Percentiles rank a stretch among this genome's conserved stretches.
phyloP scores from a whole-genome alignment of 2,797 vertebrate genomes.

The Acomys russatus region DNA sequence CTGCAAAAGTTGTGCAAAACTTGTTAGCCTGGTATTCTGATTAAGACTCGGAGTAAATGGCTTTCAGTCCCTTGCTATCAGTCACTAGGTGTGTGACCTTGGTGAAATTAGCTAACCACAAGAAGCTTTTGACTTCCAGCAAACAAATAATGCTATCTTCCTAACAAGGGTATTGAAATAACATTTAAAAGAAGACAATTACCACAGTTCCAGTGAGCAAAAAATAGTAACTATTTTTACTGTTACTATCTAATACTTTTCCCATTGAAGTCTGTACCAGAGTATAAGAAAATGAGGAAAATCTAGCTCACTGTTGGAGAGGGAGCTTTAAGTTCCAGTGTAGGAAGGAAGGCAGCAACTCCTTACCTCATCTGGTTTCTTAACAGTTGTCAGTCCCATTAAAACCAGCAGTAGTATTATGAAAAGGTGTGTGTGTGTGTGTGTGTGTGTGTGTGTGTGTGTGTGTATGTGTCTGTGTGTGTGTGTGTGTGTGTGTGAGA shows the following conservation, averaged over 20 bases:
- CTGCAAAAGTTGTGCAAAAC: constrained; percentile 37
- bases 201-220: neutral
- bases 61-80: constrained; percentile 21
- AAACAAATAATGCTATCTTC: constrained; percentile 33
- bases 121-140: neutral
- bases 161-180: constrained; percentile 17
- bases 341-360: neutral
- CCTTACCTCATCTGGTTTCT: constrained; percentile 12
- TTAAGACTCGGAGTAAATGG: constrained; percentile 50
- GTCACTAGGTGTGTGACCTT: constrained; percentile 37
- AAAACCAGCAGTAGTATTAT: constrained; percentile 13
- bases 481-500: neutral
- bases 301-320: neutral
- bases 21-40: constrained; percentile 24
- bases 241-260: constrained; percentile 23
- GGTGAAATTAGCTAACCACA: constrained; percentile 62
- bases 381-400: neutral
- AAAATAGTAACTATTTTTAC: constrained; percentile 39
- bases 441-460: neutral
- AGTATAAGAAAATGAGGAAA: constrained; percentile 44
- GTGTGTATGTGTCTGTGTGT: no score
- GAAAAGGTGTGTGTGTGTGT: neutral
- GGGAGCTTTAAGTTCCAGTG: neutral
- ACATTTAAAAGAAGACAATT: constrained; percentile 61
- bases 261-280: neutral